Evolutionary conservation across 1,140 invertebrate genomes (phyloP).

Genomic region (Conus ventricosus): DNA sequence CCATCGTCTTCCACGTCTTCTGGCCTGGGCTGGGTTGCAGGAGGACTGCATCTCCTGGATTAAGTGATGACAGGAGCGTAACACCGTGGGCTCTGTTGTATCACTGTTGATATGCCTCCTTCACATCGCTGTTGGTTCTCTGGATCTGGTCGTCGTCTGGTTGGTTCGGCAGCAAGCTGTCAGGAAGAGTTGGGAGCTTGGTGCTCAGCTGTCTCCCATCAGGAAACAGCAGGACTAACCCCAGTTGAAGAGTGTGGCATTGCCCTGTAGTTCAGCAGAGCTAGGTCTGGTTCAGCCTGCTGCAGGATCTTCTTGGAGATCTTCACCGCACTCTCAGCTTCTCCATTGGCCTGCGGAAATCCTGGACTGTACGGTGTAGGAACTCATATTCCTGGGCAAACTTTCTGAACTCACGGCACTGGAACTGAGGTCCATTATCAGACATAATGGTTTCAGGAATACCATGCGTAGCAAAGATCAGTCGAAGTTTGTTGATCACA

Average conservation of each 20-base stretch:
- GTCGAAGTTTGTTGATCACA: slow-evolving; percentile 45
- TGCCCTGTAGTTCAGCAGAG: not conserved
- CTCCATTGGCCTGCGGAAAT: slow-evolving; percentile 30
- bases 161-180: too few species aligned
- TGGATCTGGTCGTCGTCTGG: too few species aligned
- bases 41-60: too few species aligned
- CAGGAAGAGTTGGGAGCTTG: too few species aligned
- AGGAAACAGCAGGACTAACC: not conserved
- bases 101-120: too few species aligned
- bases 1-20: too few species aligned
- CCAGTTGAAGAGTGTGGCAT: not conserved
- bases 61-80: too few species aligned
- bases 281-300: not conserved
- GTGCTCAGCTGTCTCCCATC: too few species aligned
- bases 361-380: slow-evolving; percentile 45
- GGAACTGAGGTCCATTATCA: slow-evolving; percentile 57
- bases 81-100: too few species aligned
- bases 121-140: too few species aligned
- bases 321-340: slow-evolving; percentile 48
- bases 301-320: slow-evolving; percentile 48
- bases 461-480: slow-evolving; percentile 50
- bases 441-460: slow-evolving; percentile 46
- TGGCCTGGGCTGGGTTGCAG: too few species aligned
- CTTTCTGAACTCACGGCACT: slow-evolving; percentile 46
- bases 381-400: slow-evolving; percentile 50